A percentile compares a stretch with the other conserved stretches of the same genome.
These are phyloP conservation scores for Physocephala rufipes DNA, from an alignment of 2,888 invertebrate species.

Conservation along the genomic window DNA sequence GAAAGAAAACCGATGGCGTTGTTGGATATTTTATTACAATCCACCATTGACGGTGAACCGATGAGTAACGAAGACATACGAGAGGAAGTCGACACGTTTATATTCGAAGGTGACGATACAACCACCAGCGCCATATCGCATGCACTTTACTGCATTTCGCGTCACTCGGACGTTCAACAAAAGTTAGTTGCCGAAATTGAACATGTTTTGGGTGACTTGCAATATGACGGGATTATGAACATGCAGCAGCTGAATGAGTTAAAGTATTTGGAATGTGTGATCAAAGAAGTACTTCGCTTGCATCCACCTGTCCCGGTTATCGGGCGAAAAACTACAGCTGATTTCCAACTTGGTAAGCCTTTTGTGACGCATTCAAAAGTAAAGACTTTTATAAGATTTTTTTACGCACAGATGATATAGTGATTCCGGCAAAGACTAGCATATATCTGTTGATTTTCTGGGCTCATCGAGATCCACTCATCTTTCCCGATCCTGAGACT, in stretches of 20 bases:
- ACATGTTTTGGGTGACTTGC: conserved; percentile 50
- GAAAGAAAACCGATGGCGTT: conserved; percentile 72
- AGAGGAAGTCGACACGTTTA: conserved; percentile 77
- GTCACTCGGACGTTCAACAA: conserved; percentile 52
- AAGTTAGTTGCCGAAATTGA: conserved; percentile 52
- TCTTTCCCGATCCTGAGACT: conserved; percentile 53
- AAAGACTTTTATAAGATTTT: conserved; percentile 43
- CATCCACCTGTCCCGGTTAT: conserved; percentile 74
- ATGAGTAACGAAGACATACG: conserved; percentile 70
- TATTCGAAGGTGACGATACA: conserved; percentile 70
- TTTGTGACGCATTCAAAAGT: conserved; percentile 16
- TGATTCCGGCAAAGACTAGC: conserved; percentile 54
- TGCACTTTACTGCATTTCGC: conserved; percentile 51
- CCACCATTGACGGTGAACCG: conserved; percentile 68
- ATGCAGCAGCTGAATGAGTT: conserved; percentile 49
- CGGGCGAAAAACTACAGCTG: conserved; percentile 68
- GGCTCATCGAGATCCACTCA: conserved; percentile 50
- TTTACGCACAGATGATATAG: conserved; percentile 19
- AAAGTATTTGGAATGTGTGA: conserved; percentile 70
- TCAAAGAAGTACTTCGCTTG: conserved; percentile 73
- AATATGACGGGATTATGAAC: conserved; percentile 41
- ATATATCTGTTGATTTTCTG: conserved; percentile 49
- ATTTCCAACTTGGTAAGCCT: conserved; percentile 67
- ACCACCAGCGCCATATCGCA: conserved; percentile 56
- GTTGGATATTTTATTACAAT: conserved; percentile 72